Base-by-base conservation (phyloP, 1,140 invertebrate species). In the Lordiphosa collinella region DNA sequence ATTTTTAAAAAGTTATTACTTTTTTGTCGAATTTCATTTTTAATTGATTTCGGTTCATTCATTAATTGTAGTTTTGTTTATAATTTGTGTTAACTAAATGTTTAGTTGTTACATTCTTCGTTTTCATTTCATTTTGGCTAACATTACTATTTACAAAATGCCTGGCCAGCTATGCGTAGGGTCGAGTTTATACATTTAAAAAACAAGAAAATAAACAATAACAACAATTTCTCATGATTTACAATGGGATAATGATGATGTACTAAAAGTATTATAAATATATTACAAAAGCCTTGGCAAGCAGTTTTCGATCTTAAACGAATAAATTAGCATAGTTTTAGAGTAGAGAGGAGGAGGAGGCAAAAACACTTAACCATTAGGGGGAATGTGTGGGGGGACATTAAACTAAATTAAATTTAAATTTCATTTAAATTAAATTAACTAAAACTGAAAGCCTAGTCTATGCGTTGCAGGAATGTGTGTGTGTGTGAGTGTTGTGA, bases 201-300 rank as follows among this genome's bases (percentile, higher is more conserved):
- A 87, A 87, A 87, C 86, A 87, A 74, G 75, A 84, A 84, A 84
- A 84, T 69, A 84, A 84, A 78, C 64, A 78, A 84, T 84, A 78
- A 84, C 73, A 84, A 84, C 72, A 61, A 18, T 78, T 76, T 78
- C 58, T 67, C 71, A 64, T 65, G 60, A 53, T 63, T 67, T 50
- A n/a, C n/a, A n/a, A n/a, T n/a, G n/a, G n/a, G n/a, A n/a, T n/a
- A n/a, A n/a, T n/a, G n/a, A n/a, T n/a, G n/a, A 56, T 67, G 52
- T 41, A 50, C 36, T 11, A 46, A 40, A 25, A 16, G n/a, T 36
- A 31, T 38, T 70, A 72, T 80, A 80, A 69, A 74, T 80, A 82
- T 80, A 51, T 84, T 84, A 84, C 78, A 84, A 71, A 75, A 78
- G 79, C 78, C 72, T 82, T 82, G 78, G 78, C 78, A 82, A 80